These are phyloP conservation scores for Brachionus asplanchnoidis DNA, from an alignment of 1,140 invertebrate species.

Conservation along the genomic window DNA sequence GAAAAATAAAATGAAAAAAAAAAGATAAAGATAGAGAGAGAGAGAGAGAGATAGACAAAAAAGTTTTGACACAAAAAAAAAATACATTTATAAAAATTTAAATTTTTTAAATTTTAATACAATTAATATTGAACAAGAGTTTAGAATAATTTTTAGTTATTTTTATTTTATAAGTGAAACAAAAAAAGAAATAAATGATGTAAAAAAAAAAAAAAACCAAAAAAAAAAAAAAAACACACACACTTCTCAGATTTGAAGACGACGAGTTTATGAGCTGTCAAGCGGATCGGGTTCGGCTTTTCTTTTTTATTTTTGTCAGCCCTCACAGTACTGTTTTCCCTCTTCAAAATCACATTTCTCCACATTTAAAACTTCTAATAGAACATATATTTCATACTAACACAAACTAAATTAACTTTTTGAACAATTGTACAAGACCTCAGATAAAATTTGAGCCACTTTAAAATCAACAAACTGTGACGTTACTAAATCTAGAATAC, in stretches of 20 bases:
- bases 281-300: background rate
- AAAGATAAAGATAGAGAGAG: background rate
- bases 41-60: background rate
- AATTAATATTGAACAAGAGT: slow-evolving; percentile 32
- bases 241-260: background rate
- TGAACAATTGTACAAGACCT: slow-evolving; percentile 40
- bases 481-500: slow-evolving; percentile 38
- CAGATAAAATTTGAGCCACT: slow-evolving; percentile 36
- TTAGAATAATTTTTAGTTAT: background rate
- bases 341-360: background rate
- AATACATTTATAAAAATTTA: slow-evolving; percentile 38
- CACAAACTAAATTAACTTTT: background rate
- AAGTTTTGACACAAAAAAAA: background rate
- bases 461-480: slow-evolving; percentile 39
- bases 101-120: slow-evolving; percentile 36
- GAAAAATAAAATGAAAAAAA: background rate
- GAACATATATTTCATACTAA: background rate
- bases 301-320: background rate
- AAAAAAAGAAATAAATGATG: too few relatives aligned
- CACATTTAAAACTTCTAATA: background rate
- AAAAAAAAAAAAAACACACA: background rate
- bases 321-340: background rate
- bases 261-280: background rate
- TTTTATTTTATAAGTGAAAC: too few relatives aligned
- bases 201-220: too few relatives aligned